Evolutionary conservation across 2,797 vertebrate species (phyloP).

Genomic region (Octomys mimax): DNA sequence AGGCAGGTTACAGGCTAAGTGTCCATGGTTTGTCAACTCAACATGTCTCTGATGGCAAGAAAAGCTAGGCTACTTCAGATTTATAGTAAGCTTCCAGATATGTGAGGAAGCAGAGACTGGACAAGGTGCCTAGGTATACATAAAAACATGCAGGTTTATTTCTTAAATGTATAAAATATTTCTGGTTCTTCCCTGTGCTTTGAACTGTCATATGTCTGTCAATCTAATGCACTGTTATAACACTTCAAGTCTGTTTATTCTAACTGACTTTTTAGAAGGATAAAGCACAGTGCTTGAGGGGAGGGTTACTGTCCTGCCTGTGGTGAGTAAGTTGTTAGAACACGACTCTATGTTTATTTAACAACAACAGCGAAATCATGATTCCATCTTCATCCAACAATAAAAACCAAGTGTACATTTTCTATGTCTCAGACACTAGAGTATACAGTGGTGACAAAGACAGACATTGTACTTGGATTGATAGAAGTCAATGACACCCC

Average conservation of each 20-base stretch:
- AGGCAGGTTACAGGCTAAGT: slow-evolving; percentile 66
- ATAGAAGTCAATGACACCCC: background rate
- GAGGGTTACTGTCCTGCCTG: background rate
- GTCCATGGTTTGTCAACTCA: slow-evolving; percentile 62
- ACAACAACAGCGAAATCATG: background rate
- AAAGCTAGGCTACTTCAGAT: slow-evolving; percentile 57
- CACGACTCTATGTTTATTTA: background rate
- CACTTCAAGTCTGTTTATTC: background rate
- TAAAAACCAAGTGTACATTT: background rate
- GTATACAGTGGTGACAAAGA: background rate
- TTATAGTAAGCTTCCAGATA: slow-evolving; percentile 36
- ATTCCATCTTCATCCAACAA: background rate
- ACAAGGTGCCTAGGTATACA: background rate
- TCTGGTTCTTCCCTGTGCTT: background rate
- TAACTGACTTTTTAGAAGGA: background rate
- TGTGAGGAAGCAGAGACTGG: background rate
- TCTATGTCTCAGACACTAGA: background rate
- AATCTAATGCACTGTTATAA: background rate
- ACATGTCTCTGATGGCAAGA: slow-evolving; percentile 60
- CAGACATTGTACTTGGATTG: background rate
- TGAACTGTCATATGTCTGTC: background rate
- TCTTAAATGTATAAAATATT: slow-evolving; percentile 18
- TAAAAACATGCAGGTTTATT: background rate
- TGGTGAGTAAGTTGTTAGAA: background rate
- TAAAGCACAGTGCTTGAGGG: background rate